Conservation (phyloP, 2,113 vertebrate species). For the Lepisosteus oculatus region DNA sequence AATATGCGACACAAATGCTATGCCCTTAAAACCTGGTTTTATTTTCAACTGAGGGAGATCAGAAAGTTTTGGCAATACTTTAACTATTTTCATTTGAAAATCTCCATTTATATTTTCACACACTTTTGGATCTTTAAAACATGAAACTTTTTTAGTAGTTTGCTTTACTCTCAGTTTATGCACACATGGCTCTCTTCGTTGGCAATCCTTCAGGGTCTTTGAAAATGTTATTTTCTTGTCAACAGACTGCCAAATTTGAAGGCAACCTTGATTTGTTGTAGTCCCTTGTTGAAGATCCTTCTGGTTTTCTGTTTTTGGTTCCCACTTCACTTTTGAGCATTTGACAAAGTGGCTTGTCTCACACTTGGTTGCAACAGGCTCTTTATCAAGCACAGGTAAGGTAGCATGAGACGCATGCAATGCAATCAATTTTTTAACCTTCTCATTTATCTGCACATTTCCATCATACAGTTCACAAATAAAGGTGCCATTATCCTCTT, state of each 20-base stretch:
- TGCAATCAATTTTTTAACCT: constrained; percentile 69
- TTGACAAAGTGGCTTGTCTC: background rate
- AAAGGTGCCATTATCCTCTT: constrained; percentile 67
- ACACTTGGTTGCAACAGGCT: background rate
- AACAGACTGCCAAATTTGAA: constrained; percentile 8
- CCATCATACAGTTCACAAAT: constrained; percentile 77
- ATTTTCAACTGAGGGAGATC: constrained; percentile 57
- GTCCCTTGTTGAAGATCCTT: too few relatives aligned
- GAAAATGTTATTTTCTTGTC: constrained; percentile 24
- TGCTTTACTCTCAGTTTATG: background rate
- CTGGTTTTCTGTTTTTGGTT: background rate
- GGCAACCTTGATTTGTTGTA: background rate
- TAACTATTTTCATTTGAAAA: background rate
- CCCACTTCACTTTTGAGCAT: background rate
- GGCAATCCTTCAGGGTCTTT: too few relatives aligned
- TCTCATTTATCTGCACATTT: constrained; percentile 68
- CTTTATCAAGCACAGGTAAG: background rate
- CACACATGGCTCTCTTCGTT: background rate
- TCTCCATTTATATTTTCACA: too few relatives aligned
- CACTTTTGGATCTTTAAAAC: too few relatives aligned
- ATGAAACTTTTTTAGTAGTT: background rate
- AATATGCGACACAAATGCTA: constrained; percentile 64
- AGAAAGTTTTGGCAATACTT: constrained; percentile 44
- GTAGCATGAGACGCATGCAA: constrained; percentile 32
- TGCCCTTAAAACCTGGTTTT: constrained; percentile 45